Evolutionary conservation across 2,797 vertebrate species (phyloP).

Genomic region (Enteromius argenteus): DNA sequence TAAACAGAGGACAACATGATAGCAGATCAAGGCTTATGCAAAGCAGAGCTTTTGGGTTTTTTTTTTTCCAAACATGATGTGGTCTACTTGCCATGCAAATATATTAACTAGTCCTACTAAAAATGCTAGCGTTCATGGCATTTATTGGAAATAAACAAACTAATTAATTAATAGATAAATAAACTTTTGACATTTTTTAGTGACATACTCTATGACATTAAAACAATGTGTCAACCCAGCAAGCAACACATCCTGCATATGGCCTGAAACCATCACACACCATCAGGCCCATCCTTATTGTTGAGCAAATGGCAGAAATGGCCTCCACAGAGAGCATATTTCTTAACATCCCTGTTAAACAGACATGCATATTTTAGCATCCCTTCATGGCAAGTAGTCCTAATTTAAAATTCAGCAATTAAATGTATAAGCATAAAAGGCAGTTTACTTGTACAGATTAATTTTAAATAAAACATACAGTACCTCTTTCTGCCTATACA

Average conservation of each 20-base stretch:
- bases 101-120: neutral
- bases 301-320: constrained; percentile 17
- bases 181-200: neutral
- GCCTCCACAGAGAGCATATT: constrained; percentile 18
- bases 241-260: neutral
- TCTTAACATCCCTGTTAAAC: constrained; percentile 19
- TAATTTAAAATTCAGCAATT: neutral
- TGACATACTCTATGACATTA: neutral
- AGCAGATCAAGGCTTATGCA: constrained; percentile 36
- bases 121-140: neutral
- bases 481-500: neutral
- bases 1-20: constrained; percentile 51
- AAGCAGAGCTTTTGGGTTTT: neutral
- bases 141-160: neutral
- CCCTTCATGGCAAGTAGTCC: neutral
- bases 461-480: neutral
- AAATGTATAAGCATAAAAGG: constrained; percentile 7
- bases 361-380: neutral
- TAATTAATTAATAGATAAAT: neutral
- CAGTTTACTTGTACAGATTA: neutral
- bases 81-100: constrained; percentile 2
- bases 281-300: neutral
- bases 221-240: neutral
- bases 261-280: constrained; percentile 19
- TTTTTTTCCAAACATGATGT: neutral